Evolutionary conservation across 2,888 invertebrate species (phyloP), one percentile per base, ranked within the genome.

Genomic region (Capitulum mitella): DNA sequence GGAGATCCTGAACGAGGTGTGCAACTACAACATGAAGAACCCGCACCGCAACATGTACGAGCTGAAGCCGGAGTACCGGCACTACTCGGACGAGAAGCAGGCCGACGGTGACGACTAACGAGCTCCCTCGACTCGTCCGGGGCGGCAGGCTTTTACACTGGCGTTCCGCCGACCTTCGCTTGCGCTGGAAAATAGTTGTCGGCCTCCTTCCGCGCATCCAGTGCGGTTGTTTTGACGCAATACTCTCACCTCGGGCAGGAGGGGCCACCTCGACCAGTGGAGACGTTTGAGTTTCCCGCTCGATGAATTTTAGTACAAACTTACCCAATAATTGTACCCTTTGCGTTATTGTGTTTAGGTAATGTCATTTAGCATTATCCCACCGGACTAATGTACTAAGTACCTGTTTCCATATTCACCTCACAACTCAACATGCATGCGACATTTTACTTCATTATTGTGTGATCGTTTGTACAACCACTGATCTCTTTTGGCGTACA

Each of bases 21-120:
- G 98, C 85, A 94, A 93, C 86, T 99, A 99, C 86, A 98, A 98
- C 86, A 89, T 96, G 84, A 97, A 97, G 85, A 97, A 97, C 87
- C 98, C 99, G 0, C 98, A 99, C 85, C 95, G 95, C 85, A 97
- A 97, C 85, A 98, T 97, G 94, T 99, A 98, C 98, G 98, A 99
- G 86, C 87, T 99, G 84, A 99, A 98, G 85, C 97, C 97, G 0
- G 99, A 99, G 85, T 99, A 97, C 87, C 89, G 98, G 78, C 97
- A 98, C 89, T 99, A 99, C 86, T 96, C 96, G 85, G 88, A 89
- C 29, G 88, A 88, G 70, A 37, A 70, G 37, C 6, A 6, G 26
- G 79, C 79, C 51, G 54, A 32, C 2, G 78, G 74, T 3, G 32
- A 5, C 16, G 61, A 61, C 61, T 14, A 3, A 61, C 61, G 14